A percentile compares a stretch with the other conserved stretches of the same genome.
Evolutionary conservation across 2,888 invertebrate genomes (phyloP).

Genomic region (Phoronis australis): DNA sequence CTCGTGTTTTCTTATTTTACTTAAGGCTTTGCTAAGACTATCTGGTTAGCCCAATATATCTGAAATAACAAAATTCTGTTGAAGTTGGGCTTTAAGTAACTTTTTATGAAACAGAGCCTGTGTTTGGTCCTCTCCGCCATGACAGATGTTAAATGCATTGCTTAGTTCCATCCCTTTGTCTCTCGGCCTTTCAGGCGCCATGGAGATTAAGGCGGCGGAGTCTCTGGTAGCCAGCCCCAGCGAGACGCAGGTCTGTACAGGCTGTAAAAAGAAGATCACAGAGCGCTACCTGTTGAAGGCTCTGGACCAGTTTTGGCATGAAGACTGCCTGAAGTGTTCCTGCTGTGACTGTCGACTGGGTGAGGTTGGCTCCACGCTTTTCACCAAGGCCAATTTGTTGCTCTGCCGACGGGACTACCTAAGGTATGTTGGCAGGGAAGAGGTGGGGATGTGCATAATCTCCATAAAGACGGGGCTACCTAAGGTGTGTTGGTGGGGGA

Average conservation of each 20-base stretch:
- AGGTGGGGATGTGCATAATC: too few relatives aligned
- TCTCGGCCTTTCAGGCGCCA: constrained; percentile 30
- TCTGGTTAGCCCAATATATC: too few relatives aligned
- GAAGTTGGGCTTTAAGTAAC: too few relatives aligned
- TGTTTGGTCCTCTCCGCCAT: too few relatives aligned
- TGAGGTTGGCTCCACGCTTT: constrained; percentile 84
- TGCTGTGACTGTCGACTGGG: constrained; percentile 91
- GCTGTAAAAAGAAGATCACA: constrained; percentile 79
- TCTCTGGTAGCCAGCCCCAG: constrained; percentile 14
- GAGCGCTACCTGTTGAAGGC: constrained; percentile 75
- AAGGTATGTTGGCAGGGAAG: constrained; percentile 63
- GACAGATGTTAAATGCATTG: too few relatives aligned
- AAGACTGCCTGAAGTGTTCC: constrained; percentile 80
- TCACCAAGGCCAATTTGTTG: constrained; percentile 84
- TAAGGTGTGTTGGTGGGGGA: too few relatives aligned
- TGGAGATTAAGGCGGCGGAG: constrained; percentile 36
- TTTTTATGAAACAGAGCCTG: too few relatives aligned
- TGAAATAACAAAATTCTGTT: too few relatives aligned
- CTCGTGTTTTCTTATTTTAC: too few relatives aligned
- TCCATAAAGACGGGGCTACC: too few relatives aligned
- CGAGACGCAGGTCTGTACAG: constrained; percentile 64
- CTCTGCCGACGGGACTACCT: constrained; percentile 88
- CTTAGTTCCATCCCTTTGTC: too few relatives aligned
- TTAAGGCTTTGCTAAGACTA: too few relatives aligned
- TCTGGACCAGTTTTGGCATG: constrained; percentile 87